These are phyloP conservation scores for Stomorhina lunata DNA, from an alignment of 2,888 invertebrate genomes.

Conservation along the genomic window DNA sequence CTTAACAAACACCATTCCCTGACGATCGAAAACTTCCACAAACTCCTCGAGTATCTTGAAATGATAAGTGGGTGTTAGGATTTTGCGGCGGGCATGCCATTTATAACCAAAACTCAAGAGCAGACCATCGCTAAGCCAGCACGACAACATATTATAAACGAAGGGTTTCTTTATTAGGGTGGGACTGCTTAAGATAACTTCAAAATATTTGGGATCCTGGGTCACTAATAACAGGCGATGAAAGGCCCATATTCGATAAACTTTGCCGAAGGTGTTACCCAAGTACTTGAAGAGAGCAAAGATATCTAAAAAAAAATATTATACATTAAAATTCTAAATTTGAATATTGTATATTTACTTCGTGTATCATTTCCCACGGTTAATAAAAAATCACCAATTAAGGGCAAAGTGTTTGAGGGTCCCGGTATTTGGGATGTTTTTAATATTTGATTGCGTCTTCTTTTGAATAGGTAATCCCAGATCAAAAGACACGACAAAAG, in stretches of 20 bases:
- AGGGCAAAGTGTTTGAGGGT: constrained; percentile 42
- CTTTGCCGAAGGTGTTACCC: constrained; percentile 43
- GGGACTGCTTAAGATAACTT: constrained; percentile 54
- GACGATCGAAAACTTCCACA: constrained; percentile 85
- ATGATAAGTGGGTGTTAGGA: constrained; percentile 61
- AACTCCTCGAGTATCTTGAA: constrained; percentile 83
- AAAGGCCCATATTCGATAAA: constrained; percentile 54
- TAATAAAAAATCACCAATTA: constrained; percentile 48
- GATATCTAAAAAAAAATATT: constrained; percentile 34
- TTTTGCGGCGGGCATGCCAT: constrained; percentile 59
- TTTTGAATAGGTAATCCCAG: constrained; percentile 51
- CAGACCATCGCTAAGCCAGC: constrained; percentile 61
- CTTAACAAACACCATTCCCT: constrained; percentile 82
- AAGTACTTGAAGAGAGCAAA: constrained; percentile 45
- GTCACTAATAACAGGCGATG: constrained; percentile 37
- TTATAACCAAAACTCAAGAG: constrained; percentile 56
- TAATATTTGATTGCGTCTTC: constrained; percentile 35
- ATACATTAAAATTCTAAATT: neutral
- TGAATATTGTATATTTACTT: constrained; percentile 51
- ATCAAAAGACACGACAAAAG: neutral
- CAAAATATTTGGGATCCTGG: constrained; percentile 59
- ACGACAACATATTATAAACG: constrained; percentile 38
- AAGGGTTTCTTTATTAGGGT: constrained; percentile 48
- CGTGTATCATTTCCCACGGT: constrained; percentile 40
- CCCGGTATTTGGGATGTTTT: constrained; percentile 33